Base-by-base conservation (phyloP, 2,888 invertebrate genomes). In the Habroteleia sp. region DNA sequence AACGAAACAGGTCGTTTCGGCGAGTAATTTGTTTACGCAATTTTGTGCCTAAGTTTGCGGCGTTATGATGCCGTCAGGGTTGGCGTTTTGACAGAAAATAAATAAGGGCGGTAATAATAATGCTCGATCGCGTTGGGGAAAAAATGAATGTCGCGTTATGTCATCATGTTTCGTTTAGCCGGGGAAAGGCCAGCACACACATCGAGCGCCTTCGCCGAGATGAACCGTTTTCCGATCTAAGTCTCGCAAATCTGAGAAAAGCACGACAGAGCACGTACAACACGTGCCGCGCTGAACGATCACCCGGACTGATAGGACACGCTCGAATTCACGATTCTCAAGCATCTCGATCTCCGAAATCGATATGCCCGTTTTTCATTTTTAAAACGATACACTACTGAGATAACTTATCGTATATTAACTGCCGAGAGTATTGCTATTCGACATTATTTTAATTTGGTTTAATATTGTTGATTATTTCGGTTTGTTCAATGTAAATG, bases 251-350 rank as follows among this genome's bases (percentile, higher is more conserved):
- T 80, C 81, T 88, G 87, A 86, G 85, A 84, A 87, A 88, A 83
- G 75, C 81, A 78, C 80, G 80, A 27, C 79, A 72, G 83, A 82
- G 87, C 88, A 88, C 88, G 88, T 85, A 84, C 87, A 77, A 84
- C 85, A 82, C 83, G 83, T 83, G 85, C 83, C 79, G 71, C 58
- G 42, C 58, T 78, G 44, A 63, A 44, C 50, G 68, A 50, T 62
- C 71, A 76, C 76, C 77, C 71, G 74, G 74, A 75, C 78, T 80
- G 84, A 85, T 84, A 85, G 81, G 80, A 81, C 81, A 81, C 87
- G 83, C 84, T 81, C 83, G 82, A 81, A 80, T 81, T 79, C 81
- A 82, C 82, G 79, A 83, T 85, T 84, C 85, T 82, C 82, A 78
- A 82, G 79, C 66, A 27, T 39, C 58, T 27, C 58, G 66, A 73